Evolutionary conservation across 2,113 vertebrate genomes (phyloP), one percentile per base, ranked within the genome.

Genomic region (Clarias macrocephalus): DNA sequence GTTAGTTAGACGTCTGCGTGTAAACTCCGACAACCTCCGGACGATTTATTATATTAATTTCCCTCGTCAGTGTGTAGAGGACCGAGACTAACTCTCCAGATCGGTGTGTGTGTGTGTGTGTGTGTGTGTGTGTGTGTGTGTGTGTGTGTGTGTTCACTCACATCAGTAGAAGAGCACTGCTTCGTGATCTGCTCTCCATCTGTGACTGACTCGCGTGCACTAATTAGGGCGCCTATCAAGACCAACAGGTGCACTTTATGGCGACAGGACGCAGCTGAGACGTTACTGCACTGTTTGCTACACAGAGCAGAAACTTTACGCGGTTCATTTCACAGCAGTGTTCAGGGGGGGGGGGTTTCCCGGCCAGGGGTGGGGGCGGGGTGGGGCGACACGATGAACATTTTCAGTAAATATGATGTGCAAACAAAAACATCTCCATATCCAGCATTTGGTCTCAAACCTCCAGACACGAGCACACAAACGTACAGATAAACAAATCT

Each of bases 101-200:
- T 13, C 19, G 80, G 75, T 81, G 86, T 57, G 42, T 65, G 81
- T 68, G 75, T 81, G 86, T 57, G 42, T 65, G 81, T 68, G 75
- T 81, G 86, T 57, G 42, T 65, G 81, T 68, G 75, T 81, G 86
- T 57, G 42, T 65, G 81, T 68, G 33, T 33, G 33, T 33, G 33
- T 33, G 33, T 33, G 33, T 33, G 33, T 33, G 86, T 57, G 42
- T 65, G 80, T 68, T 86, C 81, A 28, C 57, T 63, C 19, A 48
- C 16, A 60, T 63, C 80, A 66, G 77, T 23, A n/a, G 59, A 76
- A 89, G 33, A 81, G 28, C 57, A 66, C 13, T 30, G 70, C 59
- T 60, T 77, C 83, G 54, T 79, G 52, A 84, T 54, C 57, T 62
- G 37, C 81, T 79, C 79, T 72, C 30, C 68, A 37, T 37, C 16